Evolutionary conservation across 2,113 vertebrate species (phyloP).

Genomic region (Osmerus eperlanus): DNA sequence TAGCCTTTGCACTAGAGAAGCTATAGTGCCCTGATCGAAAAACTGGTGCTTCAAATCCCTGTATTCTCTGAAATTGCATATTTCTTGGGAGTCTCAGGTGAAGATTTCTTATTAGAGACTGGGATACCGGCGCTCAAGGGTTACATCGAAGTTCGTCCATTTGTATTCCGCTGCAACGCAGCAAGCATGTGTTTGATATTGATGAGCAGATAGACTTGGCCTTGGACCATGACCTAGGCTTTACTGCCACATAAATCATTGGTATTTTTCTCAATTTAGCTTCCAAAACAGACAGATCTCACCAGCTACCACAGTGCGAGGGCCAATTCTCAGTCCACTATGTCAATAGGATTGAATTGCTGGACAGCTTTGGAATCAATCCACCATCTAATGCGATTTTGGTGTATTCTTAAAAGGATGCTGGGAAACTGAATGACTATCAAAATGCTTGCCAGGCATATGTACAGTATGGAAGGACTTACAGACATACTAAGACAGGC

Average conservation of each 20-base stretch:
- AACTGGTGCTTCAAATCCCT: background rate
- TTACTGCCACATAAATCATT: constrained; percentile 55
- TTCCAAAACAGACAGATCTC: constrained; percentile 36
- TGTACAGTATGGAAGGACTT: too few relatives aligned
- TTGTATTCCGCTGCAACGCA: constrained; percentile 51
- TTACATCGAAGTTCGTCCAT: constrained; percentile 59
- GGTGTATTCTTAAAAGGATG: background rate
- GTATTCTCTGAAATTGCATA: background rate
- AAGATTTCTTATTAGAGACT: constrained; percentile 48
- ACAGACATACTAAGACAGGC: background rate
- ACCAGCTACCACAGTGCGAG: background rate
- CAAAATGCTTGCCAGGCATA: background rate
- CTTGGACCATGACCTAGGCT: constrained; percentile 49
- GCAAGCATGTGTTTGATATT: constrained; percentile 46
- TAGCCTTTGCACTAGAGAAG: background rate
- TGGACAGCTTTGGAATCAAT: background rate
- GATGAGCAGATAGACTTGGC: constrained; percentile 57
- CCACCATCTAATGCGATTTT: constrained; percentile 2
- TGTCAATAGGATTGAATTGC: constrained; percentile 18
- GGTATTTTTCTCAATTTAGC: constrained; percentile 28
- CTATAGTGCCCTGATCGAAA: background rate
- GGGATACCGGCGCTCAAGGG: constrained; percentile 51
- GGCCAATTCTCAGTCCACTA: constrained; percentile 36
- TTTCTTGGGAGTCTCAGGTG: constrained; percentile 3
- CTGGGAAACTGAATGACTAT: background rate